Base-by-base conservation (phyloP, 23 tunicate genomes). In the Botrylloides violaceus region DNA sequence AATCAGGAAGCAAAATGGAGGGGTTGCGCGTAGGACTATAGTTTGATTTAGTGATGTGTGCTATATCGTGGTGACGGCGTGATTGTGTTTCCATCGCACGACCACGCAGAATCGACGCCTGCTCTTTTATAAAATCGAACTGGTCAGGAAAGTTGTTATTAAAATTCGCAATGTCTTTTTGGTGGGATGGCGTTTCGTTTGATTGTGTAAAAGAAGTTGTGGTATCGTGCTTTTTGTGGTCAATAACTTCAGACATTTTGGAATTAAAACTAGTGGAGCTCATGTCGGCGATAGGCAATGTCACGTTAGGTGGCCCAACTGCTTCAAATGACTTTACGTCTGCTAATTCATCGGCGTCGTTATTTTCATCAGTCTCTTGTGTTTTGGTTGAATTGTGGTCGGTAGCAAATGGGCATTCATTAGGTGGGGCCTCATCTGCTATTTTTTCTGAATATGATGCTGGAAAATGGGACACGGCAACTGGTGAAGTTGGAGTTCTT, bases 301-400 rank as follows among this genome's bases (percentile, higher is more conserved):
- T 87, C 3, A 81, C 38, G 53, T 87, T 87, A 0, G 95, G 95
- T 22, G 95, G 95, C 12, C 95, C 95, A 58, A 76, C 84, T 3
- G 95, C 86, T 39, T 84, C 95, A 26, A 80, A 80, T 4, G 95
- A 66, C 48, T 70, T 29, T 19, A 18, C 34, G 43, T 48, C 34
- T 25, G 57, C 20, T 15, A 4, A 47, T 7, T 28, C 3, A 29
- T 25, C 34, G 31, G 48, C 28, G 55, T 29, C 34, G 12, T 25
- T 21, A 34, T 20, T 22, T 43, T 76, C 27, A n/a, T 18, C 29
- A 7, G 12, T 27, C 19, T 20, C 50, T 50, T 18, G 24, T 5
- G 49, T 29, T 33, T 32, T 65, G 1, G 61, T 25, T 6, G 3
- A 22, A 22, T 20, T 65, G 61, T 61, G 64, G 38, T 15, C 15